These are phyloP conservation scores for Onychomys leucogaster DNA, from an alignment of 2,797 vertebrate genomes.

Conservation along the genomic window DNA sequence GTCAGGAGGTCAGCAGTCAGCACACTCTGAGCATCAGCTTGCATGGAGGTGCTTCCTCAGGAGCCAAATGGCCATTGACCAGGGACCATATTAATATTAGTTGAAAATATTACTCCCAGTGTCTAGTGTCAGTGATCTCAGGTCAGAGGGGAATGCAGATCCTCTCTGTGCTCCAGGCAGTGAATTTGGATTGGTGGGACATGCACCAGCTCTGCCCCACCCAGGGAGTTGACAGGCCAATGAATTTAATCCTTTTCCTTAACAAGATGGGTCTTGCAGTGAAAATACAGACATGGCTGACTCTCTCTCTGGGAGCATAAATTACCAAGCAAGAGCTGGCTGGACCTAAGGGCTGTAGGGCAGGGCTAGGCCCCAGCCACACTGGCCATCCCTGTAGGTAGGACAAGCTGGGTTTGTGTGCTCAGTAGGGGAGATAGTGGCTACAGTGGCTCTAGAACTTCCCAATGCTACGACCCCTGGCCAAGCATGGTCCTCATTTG, in stretches of 20 bases:
- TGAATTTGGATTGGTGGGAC: not conserved
- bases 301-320: conserved; percentile 47
- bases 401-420: not conserved
- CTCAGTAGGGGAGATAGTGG: too few relatives aligned
- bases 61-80: conserved; percentile 83
- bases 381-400: not conserved
- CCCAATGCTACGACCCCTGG: too few relatives aligned
- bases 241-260: conserved; percentile 60
- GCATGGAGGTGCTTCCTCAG: conserved; percentile 84
- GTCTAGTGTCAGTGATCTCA: conserved; percentile 84
- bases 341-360: not conserved
- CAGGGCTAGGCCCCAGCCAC: not conserved
- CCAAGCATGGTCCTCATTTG: not conserved
- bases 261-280: conserved; percentile 45
- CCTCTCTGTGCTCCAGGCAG: not conserved
- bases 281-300: conserved; percentile 54
- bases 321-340: not conserved
- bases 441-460: too few relatives aligned
- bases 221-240: not conserved
- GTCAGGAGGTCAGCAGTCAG: conserved; percentile 73
- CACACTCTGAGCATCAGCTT: conserved; percentile 87
- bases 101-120: conserved; percentile 87
- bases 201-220: too few relatives aligned
- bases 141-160: not conserved
- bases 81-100: conserved; percentile 87